Conservation (phyloP, 2,113 vertebrate genomes). For the Pelvicachromis taeniatus region DNA sequence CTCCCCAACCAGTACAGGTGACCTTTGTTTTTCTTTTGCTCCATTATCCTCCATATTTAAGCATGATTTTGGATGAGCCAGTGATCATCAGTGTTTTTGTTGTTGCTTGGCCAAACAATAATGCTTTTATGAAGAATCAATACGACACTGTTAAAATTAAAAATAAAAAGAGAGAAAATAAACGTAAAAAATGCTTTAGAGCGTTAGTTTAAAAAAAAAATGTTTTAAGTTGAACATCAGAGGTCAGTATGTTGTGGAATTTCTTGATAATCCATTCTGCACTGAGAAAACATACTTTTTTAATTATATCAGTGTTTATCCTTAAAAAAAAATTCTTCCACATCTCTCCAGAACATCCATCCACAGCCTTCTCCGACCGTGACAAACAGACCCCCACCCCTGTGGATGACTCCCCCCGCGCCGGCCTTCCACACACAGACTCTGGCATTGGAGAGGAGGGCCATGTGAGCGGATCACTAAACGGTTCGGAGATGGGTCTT, state of each 20-base stretch:
- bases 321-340: neutral
- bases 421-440: conserved; percentile 93
- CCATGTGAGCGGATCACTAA: conserved; percentile 84
- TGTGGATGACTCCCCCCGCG: conserved; percentile 85
- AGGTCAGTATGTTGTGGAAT: neutral
- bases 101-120: conserved; percentile 8
- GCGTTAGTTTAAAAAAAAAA: neutral
- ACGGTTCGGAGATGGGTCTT: conserved; percentile 86
- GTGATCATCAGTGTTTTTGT: neutral
- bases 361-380: conserved; percentile 82
- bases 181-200: neutral
- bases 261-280: neutral
- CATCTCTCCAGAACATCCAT: conserved; percentile 81
- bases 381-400: conserved; percentile 84
- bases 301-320: neutral
- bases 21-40: neutral
- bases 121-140: neutral
- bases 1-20: conserved; percentile 98
- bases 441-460: conserved; percentile 94
- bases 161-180: neutral
- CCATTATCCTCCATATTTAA: neutral
- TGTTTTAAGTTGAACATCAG: neutral
- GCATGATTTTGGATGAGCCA: neutral
- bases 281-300: neutral
- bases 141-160: neutral